Evolutionary conservation across 2,888 invertebrate species (phyloP), one percentile per base, ranked within the genome.

Genomic region (Corbicula japonica): DNA sequence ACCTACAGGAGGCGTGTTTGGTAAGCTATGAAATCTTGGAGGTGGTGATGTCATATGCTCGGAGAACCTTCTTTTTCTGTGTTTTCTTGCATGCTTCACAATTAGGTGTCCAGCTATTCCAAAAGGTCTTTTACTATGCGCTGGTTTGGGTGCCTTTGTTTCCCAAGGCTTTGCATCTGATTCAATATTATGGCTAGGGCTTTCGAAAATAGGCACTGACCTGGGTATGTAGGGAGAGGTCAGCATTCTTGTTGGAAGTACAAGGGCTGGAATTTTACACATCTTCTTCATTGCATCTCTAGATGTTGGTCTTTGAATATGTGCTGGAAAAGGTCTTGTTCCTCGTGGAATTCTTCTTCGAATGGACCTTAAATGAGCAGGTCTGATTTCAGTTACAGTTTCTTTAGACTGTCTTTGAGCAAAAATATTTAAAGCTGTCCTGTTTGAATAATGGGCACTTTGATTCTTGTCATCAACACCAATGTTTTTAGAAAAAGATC

Each of bases 101-200:
- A 87, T 88, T 38, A 87, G 54, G 50, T 79, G 83, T 1, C 88
- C 86, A 5, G 88, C 84, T 18, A 84, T 80, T 38, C 85, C 81
- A 75, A 88, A 88, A 8, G 88, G 83, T 58, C 73, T 80, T 73
- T 85, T 83, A 38, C 54, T 76, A 66, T 88, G 88, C 18, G 88
- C 88, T 15, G 70, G 50, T 23, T 61, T 50, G 3, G 76, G 76
- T 1, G 21, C 56, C n/a, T 34, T 61, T 18, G 63, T 72, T 41
- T 76, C 73, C 46, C 71, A 61, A 2, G 18, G n/a, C 61, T 65
- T 76, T 34, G 68, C 41, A 34, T 50, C 32, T 21, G 66, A 28
- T n/a, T 50, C 35, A 28, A 21, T 32, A 10, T 30, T 30, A 21
- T 74, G 66, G 18, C 21, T 44, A 41, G 74, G 74, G 38, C 66